A percentile compares a stretch with the other conserved stretches of the same genome.
phyloP scores from a whole-genome alignment of 2,113 vertebrate genomes.

The Strix aluco region DNA sequence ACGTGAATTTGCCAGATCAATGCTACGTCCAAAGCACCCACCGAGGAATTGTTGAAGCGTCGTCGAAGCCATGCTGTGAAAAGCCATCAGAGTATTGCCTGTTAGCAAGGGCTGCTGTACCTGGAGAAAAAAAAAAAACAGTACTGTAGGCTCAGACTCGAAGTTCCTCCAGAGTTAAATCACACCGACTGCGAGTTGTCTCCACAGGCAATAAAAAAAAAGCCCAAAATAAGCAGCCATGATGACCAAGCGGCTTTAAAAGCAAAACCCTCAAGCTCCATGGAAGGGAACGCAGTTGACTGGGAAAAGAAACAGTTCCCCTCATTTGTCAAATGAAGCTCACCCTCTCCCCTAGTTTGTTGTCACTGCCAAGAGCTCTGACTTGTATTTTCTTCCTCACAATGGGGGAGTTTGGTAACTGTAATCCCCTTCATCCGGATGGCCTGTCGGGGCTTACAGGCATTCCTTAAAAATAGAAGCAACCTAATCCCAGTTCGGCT shows the following conservation, averaged over 20 bases:
- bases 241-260: background rate
- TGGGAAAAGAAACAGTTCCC: background rate
- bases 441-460: background rate
- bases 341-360: background rate
- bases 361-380: background rate
- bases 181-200: background rate
- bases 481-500: background rate
- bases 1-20: background rate
- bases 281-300: rapidly evolving
- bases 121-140: background rate
- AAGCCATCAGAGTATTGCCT: rapidly evolving
- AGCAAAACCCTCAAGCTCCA: background rate
- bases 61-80: background rate
- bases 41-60: background rate
- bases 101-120: background rate
- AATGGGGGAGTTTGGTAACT: background rate
- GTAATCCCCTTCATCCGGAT: background rate
- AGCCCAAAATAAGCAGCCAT: background rate
- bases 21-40: rapidly evolving
- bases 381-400: background rate
- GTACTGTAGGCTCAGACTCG: background rate
- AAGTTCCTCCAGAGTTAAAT: background rate
- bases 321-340: background rate
- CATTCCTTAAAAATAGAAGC: background rate
- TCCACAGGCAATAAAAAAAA: background rate